A percentile compares a stretch with the other conserved stretches of the same genome.
These are phyloP conservation scores for Pteropus alecto DNA, from an alignment of 2,113 vertebrate genomes.

Conservation along the genomic window DNA sequence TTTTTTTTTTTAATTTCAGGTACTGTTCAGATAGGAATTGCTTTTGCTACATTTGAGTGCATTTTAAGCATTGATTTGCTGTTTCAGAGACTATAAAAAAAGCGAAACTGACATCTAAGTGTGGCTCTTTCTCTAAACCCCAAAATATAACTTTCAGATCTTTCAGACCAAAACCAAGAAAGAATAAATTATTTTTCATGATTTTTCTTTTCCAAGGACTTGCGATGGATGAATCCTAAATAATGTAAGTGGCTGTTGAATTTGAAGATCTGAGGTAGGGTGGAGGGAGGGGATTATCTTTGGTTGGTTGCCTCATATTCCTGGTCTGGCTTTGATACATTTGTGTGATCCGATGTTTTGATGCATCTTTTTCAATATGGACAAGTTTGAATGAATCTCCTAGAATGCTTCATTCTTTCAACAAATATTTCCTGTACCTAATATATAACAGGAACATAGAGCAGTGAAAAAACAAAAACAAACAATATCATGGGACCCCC, in stretches of 20 bases:
- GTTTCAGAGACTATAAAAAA: neutral
- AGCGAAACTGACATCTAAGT: neutral
- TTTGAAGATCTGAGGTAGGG: neutral
- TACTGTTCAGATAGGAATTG: neutral
- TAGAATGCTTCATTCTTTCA: neutral
- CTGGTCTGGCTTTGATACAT: neutral
- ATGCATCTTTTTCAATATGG: neutral
- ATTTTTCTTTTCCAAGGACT: neutral
- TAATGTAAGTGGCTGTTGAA: neutral
- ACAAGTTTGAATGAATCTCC: neutral
- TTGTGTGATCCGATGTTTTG: neutral
- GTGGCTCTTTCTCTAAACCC: neutral
- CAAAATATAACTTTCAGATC: neutral
- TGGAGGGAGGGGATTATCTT: neutral
- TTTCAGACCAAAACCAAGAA: neutral
- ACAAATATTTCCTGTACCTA: neutral
- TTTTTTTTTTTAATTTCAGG: neutral
- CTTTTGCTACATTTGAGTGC: neutral
- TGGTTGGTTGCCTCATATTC: neutral
- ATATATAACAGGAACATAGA: neutral
- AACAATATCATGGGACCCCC: neutral
- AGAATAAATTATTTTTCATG: neutral
- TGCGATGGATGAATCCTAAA: neutral
- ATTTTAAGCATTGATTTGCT: neutral
- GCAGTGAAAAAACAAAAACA: neutral